Conservation (phyloP, 2,113 vertebrate species). For the Ctenomys sociabilis region DNA sequence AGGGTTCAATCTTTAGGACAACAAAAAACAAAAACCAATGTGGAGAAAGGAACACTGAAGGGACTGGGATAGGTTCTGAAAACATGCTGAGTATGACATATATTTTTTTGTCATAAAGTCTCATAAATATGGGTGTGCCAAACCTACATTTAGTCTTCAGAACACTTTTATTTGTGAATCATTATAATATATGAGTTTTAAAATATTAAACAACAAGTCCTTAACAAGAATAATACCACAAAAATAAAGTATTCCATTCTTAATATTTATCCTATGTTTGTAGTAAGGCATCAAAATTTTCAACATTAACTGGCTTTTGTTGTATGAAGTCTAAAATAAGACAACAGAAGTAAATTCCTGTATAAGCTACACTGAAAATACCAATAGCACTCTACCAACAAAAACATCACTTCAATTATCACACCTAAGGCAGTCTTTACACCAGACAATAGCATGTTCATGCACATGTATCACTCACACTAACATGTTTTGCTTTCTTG, state of each 20-base stretch:
- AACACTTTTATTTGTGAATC: neutral
- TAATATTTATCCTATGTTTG: neutral
- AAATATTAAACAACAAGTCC: neutral
- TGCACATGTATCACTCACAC: neutral
- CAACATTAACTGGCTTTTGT: neutral
- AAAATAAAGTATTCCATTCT: neutral
- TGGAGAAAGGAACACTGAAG: conserved; percentile 28
- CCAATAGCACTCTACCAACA: neutral
- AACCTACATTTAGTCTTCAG: neutral
- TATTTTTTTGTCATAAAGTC: neutral
- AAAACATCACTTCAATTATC: neutral
- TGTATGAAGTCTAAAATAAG: neutral
- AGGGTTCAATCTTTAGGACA: neutral
- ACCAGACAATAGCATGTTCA: neutral
- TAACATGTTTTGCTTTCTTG: neutral
- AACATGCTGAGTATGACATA: neutral
- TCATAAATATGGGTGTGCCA: neutral
- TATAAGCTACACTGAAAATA: neutral
- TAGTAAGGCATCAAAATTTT: neutral
- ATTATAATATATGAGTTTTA: neutral
- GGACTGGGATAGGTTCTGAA: neutral
- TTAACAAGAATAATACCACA: neutral
- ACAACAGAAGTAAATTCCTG: neutral
- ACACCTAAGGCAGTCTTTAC: neutral
- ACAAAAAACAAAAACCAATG: neutral